Evolutionary conservation across 2,113 vertebrate genomes (phyloP), one percentile per base, ranked within the genome.

Genomic region (Marcusenius ussheri): DNA sequence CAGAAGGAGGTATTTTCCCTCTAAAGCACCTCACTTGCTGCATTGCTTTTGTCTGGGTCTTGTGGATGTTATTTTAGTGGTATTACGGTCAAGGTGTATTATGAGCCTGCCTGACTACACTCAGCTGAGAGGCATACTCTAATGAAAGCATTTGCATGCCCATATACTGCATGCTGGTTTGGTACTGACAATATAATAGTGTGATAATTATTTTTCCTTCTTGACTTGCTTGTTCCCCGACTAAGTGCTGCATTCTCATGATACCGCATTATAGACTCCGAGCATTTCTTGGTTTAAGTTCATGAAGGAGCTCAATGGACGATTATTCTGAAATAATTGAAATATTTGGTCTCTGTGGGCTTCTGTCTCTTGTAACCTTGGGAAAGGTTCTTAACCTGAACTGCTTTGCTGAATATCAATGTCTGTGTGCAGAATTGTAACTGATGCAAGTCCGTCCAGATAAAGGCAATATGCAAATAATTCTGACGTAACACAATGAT

Each of bases 361-460:
- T 46, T 46, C 8, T 47, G 42, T 47, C 83, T 45, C 42, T 47
- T 11, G 45, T 47, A 84, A 84, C 45, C 45, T 84, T 84, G 45
- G 46, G 83, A 84, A 84, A 84, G 21, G 35, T 42, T 80, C 74
- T 84, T 84, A 47, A 84, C 83, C 45, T 46, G 39, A 84, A 24
- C 83, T 84, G 45, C 45, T 47, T 84, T 47, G 45, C 83, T 84
- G 45, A 84, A 84, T 84, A 47, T 84, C 83, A 84, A 84, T 46
- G 45, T 47, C 45, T 84, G 7, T 47, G 83, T 11, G 83, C 45
- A 84, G 45, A 45, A 50, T 31, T 53, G 85, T 50, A 87, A 87
- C n/a, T 80, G 74, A 80, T 80, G 74, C 74, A 84, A 46, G 83
- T 84, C 83, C 19, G 21, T 46, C 83, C 45, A 45, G 83, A 84